Evolutionary conservation across 2,113 vertebrate species (phyloP).

Genomic region (Crocuta crocuta): DNA sequence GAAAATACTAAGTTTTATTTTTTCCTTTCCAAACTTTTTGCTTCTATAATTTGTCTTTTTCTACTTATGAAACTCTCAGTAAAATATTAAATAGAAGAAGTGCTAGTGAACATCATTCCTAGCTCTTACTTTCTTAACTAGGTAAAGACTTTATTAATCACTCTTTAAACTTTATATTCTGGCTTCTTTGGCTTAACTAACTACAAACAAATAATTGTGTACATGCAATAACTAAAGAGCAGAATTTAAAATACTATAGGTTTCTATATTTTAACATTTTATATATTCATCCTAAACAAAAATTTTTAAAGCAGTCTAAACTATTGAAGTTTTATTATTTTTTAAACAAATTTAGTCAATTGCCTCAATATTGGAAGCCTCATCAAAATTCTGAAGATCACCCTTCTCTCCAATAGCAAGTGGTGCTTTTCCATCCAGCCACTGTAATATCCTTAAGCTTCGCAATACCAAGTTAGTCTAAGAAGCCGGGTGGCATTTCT

Average conservation of each 20-base stretch:
- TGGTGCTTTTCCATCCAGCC: conserved; percentile 92
- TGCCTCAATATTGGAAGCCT: conserved; percentile 94
- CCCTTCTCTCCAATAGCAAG: conserved; percentile 92
- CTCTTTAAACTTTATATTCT: conserved; percentile 90
- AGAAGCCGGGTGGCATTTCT: conserved; percentile 94
- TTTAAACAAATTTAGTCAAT: conserved; percentile 82
- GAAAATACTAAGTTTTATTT: conserved; percentile 12
- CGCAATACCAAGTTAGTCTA: conserved; percentile 94
- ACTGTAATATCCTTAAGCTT: conserved; percentile 94
- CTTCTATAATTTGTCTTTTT: not conserved
- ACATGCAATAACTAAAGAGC: conserved; percentile 84
- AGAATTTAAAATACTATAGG: conserved; percentile 80
- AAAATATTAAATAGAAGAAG: not conserved
- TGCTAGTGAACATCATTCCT: not conserved
- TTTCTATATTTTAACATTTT: conserved; percentile 75
- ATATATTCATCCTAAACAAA: conserved; percentile 76
- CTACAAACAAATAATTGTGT: conserved; percentile 82
- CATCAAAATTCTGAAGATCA: conserved; percentile 95
- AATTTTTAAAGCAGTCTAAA: conserved; percentile 81
- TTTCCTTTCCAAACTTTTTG: not conserved
- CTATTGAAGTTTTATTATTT: conserved; percentile 78
- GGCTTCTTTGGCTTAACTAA: conserved; percentile 84
- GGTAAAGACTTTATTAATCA: conserved; percentile 77
- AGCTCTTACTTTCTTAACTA: conserved; percentile 20
- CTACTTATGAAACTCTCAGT: not conserved